Conservation (phyloP, 1,140 invertebrate genomes). For the Pachypsylla venusta region DNA sequence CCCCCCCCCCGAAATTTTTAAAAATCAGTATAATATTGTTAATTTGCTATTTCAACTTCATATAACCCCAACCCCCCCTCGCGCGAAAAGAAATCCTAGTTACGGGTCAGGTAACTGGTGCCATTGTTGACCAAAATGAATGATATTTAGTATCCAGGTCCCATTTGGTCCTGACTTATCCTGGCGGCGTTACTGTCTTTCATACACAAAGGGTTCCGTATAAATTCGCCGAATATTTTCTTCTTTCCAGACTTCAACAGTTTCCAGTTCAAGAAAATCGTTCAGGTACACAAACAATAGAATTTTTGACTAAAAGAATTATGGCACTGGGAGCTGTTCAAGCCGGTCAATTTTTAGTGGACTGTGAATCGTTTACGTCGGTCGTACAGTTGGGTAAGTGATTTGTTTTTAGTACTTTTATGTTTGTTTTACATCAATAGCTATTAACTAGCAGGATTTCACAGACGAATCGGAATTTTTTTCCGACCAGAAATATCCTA, state of each 20-base stretch:
- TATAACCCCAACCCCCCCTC: too few species aligned
- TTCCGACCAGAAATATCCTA: background rate
- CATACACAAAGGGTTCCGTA: too few species aligned
- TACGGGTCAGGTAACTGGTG: too few species aligned
- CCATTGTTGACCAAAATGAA: too few species aligned
- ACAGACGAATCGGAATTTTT: background rate
- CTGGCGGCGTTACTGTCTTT: too few species aligned
- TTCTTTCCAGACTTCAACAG: slow-evolving; percentile 43
- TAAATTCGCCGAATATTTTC: background rate
- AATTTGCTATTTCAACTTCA: too few species aligned
- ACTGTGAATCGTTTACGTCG: slow-evolving; percentile 86
- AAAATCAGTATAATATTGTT: too few species aligned
- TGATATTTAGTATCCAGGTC: too few species aligned
- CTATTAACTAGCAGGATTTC: background rate
- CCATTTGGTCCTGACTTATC: too few species aligned
- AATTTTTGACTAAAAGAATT: slow-evolving; percentile 69
- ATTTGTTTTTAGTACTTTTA: background rate
- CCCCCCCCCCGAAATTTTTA: too few species aligned
- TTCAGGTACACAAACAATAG: slow-evolving; percentile 70
- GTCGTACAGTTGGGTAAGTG: slow-evolving; percentile 34
- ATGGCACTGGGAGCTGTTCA: slow-evolving; percentile 69
- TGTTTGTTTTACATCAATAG: background rate
- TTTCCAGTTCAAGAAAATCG: slow-evolving; percentile 74
- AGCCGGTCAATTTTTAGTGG: slow-evolving; percentile 77
- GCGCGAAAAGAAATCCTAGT: too few species aligned